Evolutionary conservation across 2,888 invertebrate genomes (phyloP).

Genomic region (Cremastinae sp.): DNA sequence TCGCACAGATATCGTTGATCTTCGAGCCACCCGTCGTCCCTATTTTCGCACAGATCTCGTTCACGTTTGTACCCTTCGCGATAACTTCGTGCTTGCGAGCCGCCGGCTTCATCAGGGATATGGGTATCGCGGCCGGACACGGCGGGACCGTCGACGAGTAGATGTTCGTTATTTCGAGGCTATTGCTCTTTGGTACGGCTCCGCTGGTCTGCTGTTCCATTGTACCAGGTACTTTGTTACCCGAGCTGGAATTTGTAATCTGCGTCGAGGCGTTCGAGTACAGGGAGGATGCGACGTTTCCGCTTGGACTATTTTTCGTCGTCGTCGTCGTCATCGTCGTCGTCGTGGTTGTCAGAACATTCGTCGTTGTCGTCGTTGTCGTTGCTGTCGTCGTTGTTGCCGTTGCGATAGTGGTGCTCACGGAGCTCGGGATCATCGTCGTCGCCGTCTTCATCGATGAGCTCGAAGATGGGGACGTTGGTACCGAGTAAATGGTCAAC

Average conservation of each 20-base stretch:
- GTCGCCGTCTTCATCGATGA: constrained; percentile 57
- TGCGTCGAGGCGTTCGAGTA: constrained; percentile 41
- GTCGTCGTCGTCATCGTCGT: constrained; percentile 17
- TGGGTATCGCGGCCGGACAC: constrained; percentile 78
- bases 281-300: constrained; percentile 30
- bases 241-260: constrained; percentile 38
- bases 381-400: constrained; percentile 16
- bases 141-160: constrained; percentile 75
- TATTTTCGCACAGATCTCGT: constrained; percentile 77
- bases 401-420: neutral
- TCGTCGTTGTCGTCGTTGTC: constrained; percentile 32
- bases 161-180: constrained; percentile 63
- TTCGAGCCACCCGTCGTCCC: constrained; percentile 74
- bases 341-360: constrained; percentile 8
- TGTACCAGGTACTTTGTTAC: constrained; percentile 23
- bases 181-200: constrained; percentile 40
- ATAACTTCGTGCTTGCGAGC: constrained; percentile 74
- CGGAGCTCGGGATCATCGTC: neutral
- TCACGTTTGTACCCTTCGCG: constrained; percentile 74
- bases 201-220: constrained; percentile 7
- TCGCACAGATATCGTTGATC: constrained; percentile 78
- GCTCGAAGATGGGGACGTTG: constrained; percentile 63
- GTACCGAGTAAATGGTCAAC: constrained; percentile 73
- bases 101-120: constrained; percentile 75
- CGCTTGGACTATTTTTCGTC: constrained; percentile 34